Percentiles rank a stretch among this genome's conserved stretches.
Conservation (phyloP, 2,113 vertebrate species). For the Anser cygnoides region DNA sequence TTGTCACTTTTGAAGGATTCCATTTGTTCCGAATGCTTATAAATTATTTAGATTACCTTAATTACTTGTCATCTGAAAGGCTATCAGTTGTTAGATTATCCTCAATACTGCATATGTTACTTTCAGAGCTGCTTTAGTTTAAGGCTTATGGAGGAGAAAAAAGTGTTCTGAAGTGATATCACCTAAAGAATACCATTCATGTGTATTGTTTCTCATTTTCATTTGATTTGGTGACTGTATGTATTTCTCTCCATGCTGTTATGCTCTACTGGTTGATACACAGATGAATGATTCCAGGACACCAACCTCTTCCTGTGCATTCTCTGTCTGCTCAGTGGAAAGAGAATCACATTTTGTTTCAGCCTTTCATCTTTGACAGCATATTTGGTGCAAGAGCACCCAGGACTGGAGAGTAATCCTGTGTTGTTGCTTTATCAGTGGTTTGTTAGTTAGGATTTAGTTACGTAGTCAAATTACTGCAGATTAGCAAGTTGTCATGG, state of each 20-base stretch:
- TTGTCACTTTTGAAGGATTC: slow-evolving; percentile 11
- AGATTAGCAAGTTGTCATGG: background rate
- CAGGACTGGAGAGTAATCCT: background rate
- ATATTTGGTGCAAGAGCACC: background rate
- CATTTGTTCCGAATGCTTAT: background rate
- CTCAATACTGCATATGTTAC: background rate
- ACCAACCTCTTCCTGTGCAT: background rate
- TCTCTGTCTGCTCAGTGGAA: background rate
- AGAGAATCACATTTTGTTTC: background rate
- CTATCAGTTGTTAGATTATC: background rate
- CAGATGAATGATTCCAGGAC: background rate
- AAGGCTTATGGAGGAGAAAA: background rate
- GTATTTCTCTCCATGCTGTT: background rate
- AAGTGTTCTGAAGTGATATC: background rate
- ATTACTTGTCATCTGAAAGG: background rate
- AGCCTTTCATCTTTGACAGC: background rate
- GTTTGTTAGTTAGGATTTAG: background rate
- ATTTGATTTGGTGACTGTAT: background rate
- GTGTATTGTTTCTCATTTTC: background rate
- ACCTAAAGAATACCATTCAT: background rate
- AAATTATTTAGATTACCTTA: background rate
- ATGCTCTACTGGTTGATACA: background rate
- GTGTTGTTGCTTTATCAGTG: background rate
- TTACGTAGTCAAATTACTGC: background rate
- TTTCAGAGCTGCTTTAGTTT: background rate